Base-by-base conservation (phyloP, 2,888 invertebrate species). In the Odiellus spinosus region DNA sequence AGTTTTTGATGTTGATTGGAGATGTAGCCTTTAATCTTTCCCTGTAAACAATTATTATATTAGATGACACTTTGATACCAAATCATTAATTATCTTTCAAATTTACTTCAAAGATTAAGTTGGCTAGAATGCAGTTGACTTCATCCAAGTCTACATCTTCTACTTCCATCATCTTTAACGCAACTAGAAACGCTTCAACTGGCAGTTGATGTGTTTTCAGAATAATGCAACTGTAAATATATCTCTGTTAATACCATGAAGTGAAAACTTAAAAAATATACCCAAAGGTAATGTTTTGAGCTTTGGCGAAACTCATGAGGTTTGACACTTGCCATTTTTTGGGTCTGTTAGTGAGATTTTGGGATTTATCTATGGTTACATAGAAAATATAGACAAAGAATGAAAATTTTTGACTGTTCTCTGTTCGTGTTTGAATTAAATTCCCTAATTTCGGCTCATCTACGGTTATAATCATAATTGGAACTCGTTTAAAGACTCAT, bases 1-100 rank as follows among this genome's bases (percentile, higher is more conserved):
- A 98, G 75, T 68, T 93, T 95, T 64, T 91, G 82, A 67, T 98
- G 95, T 59, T 87, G 85, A 69, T 90, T 83, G 1, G 95, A 93
- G 61, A 98, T 90, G 66, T 98, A 98, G 0, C 98, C 96, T 66
- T 95, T 95, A 58, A 98, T 88, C 71, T 90, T 93, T 19, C 88
- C 88, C 67, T 72, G 62, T 47, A 65, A 62, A 42, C 26, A 26
- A 26, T 26, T 26, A 26, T 8, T n/a, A n/a, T n/a, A n/a, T n/a
- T n/a, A n/a, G n/a, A n/a, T n/a, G n/a, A n/a, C n/a, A n/a, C n/a
- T n/a, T n/a, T n/a, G n/a, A n/a, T n/a, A n/a, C n/a, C n/a, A n/a
- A n/a, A n/a, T n/a, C n/a, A n/a, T n/a, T n/a, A n/a, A n/a, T n/a
- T n/a, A n/a, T n/a, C n/a, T n/a, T n/a, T n/a, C n/a, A n/a, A n/a